phyloP scores from a whole-genome alignment of 2,113 vertebrate genomes.

The Pseudopipra pipra region DNA sequence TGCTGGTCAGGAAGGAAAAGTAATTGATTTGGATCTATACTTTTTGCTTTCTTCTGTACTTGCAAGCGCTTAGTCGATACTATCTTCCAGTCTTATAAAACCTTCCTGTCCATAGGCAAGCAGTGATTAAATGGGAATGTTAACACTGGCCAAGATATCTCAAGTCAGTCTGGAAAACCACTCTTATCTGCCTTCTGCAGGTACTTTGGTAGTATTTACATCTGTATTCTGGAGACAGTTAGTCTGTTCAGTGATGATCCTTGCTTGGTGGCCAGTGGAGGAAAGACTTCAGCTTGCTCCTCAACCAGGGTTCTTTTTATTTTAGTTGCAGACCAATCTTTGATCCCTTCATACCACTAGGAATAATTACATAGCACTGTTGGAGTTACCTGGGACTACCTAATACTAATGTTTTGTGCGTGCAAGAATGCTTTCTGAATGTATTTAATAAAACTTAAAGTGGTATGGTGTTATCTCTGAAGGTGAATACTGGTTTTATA shows the following conservation, averaged over 20 bases:
- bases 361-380: slow-evolving; percentile 48
- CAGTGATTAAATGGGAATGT: neutral
- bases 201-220: slow-evolving; percentile 11
- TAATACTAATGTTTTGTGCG: slow-evolving; percentile 67
- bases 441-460: slow-evolving; percentile 63
- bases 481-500: slow-evolving; percentile 76
- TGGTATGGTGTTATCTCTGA: slow-evolving; percentile 67
- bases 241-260: neutral
- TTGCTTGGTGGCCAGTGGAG: slow-evolving; percentile 35
- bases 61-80: neutral
- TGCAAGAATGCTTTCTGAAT: slow-evolving; percentile 71
- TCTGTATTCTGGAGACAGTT: neutral
- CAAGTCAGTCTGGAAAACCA: neutral
- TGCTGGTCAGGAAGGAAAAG: neutral
- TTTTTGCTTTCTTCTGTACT: slow-evolving; percentile 41
- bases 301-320: neutral
- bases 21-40: neutral
- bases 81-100: neutral
- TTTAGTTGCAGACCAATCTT: slow-evolving; percentile 29
- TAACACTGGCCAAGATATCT: neutral
- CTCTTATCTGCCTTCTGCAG: neutral
- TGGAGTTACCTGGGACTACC: slow-evolving; percentile 66
- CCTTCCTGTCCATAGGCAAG: neutral
- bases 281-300: slow-evolving; percentile 12
- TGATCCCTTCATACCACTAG: slow-evolving; percentile 48